Conservation (phyloP, 2,797 vertebrate species). For the Austrolebias charrua region DNA sequence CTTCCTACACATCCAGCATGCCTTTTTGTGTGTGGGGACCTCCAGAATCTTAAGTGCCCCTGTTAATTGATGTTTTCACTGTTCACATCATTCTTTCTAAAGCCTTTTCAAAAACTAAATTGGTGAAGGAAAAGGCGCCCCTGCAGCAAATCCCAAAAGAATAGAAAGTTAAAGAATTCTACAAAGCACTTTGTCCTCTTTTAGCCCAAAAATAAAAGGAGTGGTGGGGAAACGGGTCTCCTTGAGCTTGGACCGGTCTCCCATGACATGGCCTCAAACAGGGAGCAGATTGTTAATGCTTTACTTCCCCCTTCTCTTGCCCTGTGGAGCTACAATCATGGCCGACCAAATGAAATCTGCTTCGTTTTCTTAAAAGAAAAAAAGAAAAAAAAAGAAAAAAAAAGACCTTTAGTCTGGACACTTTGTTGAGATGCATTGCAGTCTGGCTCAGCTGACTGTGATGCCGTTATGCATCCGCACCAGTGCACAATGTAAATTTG, state of each 20-base stretch:
- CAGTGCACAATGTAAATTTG: conserved; percentile 72
- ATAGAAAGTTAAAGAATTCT: conserved; percentile 16
- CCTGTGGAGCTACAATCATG: conserved; percentile 21
- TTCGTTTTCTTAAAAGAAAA: conserved; percentile 23
- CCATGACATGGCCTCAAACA: conserved; percentile 65
- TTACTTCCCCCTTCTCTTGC: conserved; percentile 19
- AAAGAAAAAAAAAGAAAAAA: too few species aligned
- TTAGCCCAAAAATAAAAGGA: not conserved
- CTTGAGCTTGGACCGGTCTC: conserved; percentile 52
- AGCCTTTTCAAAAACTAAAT: conserved; percentile 61
- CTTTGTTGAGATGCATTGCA: conserved; percentile 40
- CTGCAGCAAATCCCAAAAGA: conserved; percentile 31
- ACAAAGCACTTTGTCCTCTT: conserved; percentile 25
- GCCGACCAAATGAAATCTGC: conserved; percentile 48
- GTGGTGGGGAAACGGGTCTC: conserved; percentile 51
- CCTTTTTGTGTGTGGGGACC: conserved; percentile 69
- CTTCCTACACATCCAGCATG: conserved; percentile 70
- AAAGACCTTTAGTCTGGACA: conserved; percentile 51
- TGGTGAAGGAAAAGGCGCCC: conserved; percentile 13
- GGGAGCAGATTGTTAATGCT: conserved; percentile 55
- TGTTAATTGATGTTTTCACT: conserved; percentile 59
- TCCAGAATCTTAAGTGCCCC: conserved; percentile 62
- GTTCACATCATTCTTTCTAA: conserved; percentile 55
- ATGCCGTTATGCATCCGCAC: conserved; percentile 66
- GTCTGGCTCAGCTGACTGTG: conserved; percentile 60